phyloP scores from a whole-genome alignment of 1,140 invertebrate genomes.

The Philopotamus ludificatus region DNA sequence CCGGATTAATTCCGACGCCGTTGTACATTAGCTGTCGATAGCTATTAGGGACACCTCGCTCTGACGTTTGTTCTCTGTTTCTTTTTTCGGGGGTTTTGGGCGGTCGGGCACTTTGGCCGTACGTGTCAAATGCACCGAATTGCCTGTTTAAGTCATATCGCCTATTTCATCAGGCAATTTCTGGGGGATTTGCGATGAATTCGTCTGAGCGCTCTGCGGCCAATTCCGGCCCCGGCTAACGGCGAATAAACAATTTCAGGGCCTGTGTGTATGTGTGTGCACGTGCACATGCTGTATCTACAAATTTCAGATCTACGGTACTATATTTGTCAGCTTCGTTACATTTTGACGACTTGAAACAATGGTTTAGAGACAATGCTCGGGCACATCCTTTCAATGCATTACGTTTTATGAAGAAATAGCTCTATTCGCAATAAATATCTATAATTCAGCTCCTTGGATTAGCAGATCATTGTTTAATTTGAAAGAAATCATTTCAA shows the following conservation, averaged over 20 bases:
- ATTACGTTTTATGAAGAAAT: too few species aligned
- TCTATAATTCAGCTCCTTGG: too few species aligned
- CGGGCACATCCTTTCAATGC: too few species aligned
- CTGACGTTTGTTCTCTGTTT: conserved; percentile 28
- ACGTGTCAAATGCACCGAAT: conserved; percentile 40
- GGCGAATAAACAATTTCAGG: conserved; percentile 20
- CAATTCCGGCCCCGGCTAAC: conserved; percentile 13
- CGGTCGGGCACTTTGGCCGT: conserved; percentile 30
- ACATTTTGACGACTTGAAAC: too few species aligned
- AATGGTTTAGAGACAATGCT: too few species aligned
- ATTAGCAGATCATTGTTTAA: too few species aligned
- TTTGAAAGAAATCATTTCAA: too few species aligned
- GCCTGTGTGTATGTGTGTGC: too few species aligned
- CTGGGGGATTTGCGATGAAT: conserved; percentile 38
- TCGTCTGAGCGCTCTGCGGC: conserved; percentile 22
- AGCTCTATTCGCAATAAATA: too few species aligned
- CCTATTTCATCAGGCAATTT: conserved; percentile 39
- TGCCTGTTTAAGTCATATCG: conserved; percentile 41
- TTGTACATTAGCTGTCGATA: conserved; percentile 35
- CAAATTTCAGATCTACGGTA: too few species aligned
- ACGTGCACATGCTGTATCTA: too few species aligned
- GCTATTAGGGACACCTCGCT: conserved; percentile 33
- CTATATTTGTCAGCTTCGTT: too few species aligned
- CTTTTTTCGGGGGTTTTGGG: neutral
- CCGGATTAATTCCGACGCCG: conserved; percentile 31